A percentile compares a stretch with the other conserved stretches of the same genome.
Conservation (phyloP, 2,888 invertebrate genomes). For the Trissolcus japonicus region DNA sequence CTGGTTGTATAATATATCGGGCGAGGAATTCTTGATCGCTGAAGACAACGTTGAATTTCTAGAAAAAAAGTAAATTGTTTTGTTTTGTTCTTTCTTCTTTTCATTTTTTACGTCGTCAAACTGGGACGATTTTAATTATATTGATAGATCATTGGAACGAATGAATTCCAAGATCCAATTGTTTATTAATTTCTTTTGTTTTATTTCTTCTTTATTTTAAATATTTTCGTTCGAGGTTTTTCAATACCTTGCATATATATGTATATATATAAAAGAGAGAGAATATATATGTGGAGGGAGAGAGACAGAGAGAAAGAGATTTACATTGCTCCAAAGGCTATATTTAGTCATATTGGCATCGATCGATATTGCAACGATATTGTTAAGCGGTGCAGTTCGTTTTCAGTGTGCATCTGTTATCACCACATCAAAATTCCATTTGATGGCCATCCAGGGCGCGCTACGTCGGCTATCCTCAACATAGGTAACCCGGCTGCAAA, state of each 20-base stretch:
- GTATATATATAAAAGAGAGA: no score
- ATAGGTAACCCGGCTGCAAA: conserved; percentile 26
- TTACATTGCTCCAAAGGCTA: conserved; percentile 30
- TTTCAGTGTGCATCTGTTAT: conserved; percentile 46
- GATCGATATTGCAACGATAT: conserved; percentile 45
- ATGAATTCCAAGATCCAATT: no score
- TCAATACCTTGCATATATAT: no score
- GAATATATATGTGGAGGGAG: no score
- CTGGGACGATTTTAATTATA: no score
- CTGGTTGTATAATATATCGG: conserved; percentile 10
- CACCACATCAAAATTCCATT: conserved; percentile 52
- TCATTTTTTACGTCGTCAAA: no score
- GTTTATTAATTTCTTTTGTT: no score
- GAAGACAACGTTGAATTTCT: not conserved
- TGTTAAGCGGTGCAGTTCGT: conserved; percentile 39
- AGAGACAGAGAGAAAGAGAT: not conserved
- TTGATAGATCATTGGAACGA: no score
- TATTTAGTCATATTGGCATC: conserved; percentile 30
- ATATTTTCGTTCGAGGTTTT: no score
- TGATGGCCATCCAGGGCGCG: conserved; percentile 48
- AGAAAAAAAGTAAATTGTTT: conserved; percentile 3
- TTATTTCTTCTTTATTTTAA: no score
- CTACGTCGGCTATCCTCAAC: conserved; percentile 42
- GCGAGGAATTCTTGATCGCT: conserved; percentile 10
- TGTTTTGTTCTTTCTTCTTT: conserved; percentile 1